These are phyloP conservation scores for Brachionus asplanchnoidis DNA, from an alignment of 1,140 invertebrate genomes.

Conservation along the genomic window DNA sequence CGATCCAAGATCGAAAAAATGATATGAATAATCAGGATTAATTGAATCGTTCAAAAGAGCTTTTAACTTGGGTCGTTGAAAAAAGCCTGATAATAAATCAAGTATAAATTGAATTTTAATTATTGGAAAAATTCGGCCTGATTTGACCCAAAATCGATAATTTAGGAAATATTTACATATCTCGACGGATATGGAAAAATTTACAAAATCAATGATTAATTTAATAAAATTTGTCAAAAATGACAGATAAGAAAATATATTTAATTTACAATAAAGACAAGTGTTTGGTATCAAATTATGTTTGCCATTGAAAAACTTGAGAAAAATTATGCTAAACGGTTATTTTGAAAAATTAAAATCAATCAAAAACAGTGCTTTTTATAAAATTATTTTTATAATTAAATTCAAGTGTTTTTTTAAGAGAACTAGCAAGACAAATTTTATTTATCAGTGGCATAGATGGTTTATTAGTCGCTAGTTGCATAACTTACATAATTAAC, in stretches of 20 bases:
- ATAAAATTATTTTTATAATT: neutral
- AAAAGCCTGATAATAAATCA: neutral
- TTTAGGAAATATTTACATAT: neutral
- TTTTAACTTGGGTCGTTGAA: neutral
- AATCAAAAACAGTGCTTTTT: neutral
- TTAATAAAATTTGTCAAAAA: neutral
- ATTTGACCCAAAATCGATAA: neutral
- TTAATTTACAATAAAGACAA: neutral
- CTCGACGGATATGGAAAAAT: neutral
- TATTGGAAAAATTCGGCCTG: neutral
- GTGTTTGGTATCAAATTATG: neutral
- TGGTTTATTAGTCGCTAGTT: neutral
- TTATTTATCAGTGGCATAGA: neutral
- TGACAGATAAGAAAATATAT: neutral
- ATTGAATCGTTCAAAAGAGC: neutral
- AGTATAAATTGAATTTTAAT: neutral
- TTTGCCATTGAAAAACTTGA: neutral
- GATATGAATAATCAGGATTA: neutral
- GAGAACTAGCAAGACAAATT: neutral
- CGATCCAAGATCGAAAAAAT: neutral
- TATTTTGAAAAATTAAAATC: neutral
- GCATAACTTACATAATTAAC: neutral
- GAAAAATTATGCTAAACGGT: neutral
- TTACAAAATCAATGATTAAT: neutral
- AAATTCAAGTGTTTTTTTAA: neutral